These are phyloP conservation scores for Folsomia candida DNA, from an alignment of 2,888 invertebrate species.

Conservation along the genomic window DNA sequence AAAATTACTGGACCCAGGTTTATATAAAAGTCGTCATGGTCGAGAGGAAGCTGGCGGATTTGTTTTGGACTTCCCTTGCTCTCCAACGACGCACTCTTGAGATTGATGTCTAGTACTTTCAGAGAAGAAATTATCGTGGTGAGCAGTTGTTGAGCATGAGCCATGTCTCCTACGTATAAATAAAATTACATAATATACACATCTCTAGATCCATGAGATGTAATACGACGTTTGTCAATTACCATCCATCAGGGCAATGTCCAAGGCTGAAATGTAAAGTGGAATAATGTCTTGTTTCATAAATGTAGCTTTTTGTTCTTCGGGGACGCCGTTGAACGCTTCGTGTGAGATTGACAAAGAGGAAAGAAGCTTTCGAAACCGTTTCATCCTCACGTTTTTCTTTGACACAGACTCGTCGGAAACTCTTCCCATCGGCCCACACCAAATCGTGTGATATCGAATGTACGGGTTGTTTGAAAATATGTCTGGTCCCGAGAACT, in stretches of 20 bases:
- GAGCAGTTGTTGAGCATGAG: slow-evolving; percentile 23
- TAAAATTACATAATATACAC: neutral
- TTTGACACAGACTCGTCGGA: slow-evolving; percentile 16
- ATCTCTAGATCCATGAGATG: neutral
- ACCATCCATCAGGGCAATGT: slow-evolving; percentile 42
- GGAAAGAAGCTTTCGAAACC: slow-evolving; percentile 36
- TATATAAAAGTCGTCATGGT: slow-evolving; percentile 24
- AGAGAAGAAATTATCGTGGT: slow-evolving; percentile 27
- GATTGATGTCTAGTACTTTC: slow-evolving; percentile 21
- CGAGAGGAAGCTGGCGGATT: slow-evolving; percentile 5
- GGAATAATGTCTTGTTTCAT: slow-evolving; percentile 36
- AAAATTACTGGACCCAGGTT: slow-evolving; percentile 34
- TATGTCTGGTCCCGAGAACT: slow-evolving; percentile 20
- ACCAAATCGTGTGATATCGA: slow-evolving; percentile 34
- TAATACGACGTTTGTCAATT: slow-evolving; percentile 3
- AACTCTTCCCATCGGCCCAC: slow-evolving; percentile 17
- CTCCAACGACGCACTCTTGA: slow-evolving; percentile 26
- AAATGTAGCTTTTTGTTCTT: slow-evolving; percentile 29
- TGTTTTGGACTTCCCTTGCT: slow-evolving; percentile 1
- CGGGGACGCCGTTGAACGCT: slow-evolving; percentile 34
- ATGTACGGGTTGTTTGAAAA: slow-evolving; percentile 30
- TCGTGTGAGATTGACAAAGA: slow-evolving; percentile 38
- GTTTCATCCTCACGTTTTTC: slow-evolving; percentile 21
- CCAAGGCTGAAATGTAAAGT: slow-evolving; percentile 40
- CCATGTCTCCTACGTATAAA: slow-evolving; percentile 7